phyloP scores from a whole-genome alignment of 2,797 vertebrate species.

The Ctenopoma multispine region DNA sequence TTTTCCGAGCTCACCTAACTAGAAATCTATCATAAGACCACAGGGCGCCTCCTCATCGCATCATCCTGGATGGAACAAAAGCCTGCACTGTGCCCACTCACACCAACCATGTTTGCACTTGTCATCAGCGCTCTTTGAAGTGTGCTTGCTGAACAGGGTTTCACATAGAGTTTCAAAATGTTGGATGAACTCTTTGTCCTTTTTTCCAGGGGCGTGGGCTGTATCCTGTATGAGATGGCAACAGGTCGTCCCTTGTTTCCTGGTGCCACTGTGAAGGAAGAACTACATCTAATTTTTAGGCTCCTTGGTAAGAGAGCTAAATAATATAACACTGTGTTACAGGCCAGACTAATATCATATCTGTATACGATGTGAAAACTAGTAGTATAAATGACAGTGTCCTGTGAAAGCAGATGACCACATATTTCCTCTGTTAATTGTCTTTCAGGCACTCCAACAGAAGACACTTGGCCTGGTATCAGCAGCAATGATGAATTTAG shows the following conservation, averaged over 20 bases:
- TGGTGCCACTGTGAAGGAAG: constrained; percentile 95
- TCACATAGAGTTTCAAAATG: neutral
- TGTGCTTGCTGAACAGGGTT: constrained; percentile 6
- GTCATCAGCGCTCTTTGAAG: constrained; percentile 35
- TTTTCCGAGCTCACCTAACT: constrained; percentile 41
- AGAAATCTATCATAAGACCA: constrained; percentile 22
- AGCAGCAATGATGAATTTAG: constrained; percentile 83
- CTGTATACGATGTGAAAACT: neutral
- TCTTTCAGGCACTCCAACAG: constrained; percentile 82
- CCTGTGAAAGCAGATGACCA: neutral
- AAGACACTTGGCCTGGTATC: constrained; percentile 85
- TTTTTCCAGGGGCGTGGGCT: constrained; percentile 91
- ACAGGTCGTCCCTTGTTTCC: constrained; percentile 96
- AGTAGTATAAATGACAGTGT: neutral
- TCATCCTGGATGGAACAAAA: constrained; percentile 45
- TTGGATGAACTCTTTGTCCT: constrained; percentile 1
- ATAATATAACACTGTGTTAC: neutral
- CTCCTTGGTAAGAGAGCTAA: constrained; percentile 86
- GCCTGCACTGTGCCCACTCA: constrained; percentile 45
- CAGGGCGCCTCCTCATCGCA: constrained; percentile 26
- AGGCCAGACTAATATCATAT: neutral
- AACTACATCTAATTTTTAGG: constrained; percentile 94
- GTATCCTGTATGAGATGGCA: constrained; percentile 95
- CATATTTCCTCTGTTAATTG: constrained; percentile 3
- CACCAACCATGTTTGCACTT: constrained; percentile 23